A percentile compares a stretch with the other conserved stretches of the same genome.
These are phyloP conservation scores for Autographa gamma DNA, from an alignment of 2,888 invertebrate genomes.

Conservation along the genomic window DNA sequence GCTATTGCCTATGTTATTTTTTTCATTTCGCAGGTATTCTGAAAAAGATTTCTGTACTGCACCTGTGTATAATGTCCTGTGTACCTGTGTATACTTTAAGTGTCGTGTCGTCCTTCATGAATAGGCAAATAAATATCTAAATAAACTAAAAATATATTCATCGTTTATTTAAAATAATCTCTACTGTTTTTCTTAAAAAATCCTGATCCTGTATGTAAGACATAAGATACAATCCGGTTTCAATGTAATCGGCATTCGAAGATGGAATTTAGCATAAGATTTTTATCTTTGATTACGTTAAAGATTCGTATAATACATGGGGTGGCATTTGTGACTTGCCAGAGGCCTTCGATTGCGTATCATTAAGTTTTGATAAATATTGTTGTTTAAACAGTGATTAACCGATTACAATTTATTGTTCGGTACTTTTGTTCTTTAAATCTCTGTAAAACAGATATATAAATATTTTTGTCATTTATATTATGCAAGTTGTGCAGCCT, in stretches of 20 bases:
- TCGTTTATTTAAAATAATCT: no score
- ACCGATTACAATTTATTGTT: neutral
- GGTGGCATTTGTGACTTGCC: neutral
- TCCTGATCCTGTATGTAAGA: no score
- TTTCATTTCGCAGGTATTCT: no score
- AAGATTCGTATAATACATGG: conserved; percentile 4
- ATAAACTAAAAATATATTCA: no score
- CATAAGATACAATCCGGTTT: neutral
- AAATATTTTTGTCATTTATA: neutral
- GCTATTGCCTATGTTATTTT: no score
- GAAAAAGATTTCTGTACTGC: no score
- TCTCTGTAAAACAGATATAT: neutral
- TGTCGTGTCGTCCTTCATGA: no score
- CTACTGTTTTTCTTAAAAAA: neutral
- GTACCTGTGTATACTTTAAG: no score
- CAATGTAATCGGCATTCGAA: conserved; percentile 4
- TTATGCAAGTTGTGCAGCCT: neutral
- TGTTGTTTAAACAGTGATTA: neutral
- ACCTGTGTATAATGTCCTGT: no score
- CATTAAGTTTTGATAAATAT: neutral
- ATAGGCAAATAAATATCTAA: no score
- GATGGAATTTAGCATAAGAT: conserved; percentile 1
- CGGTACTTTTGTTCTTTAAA: neutral
- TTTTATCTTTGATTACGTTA: neutral
- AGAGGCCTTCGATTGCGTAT: conserved; percentile 1